These are phyloP conservation scores for Propithecus perrieri DNA, from an alignment of 2,797 vertebrate species.

Conservation along the genomic window DNA sequence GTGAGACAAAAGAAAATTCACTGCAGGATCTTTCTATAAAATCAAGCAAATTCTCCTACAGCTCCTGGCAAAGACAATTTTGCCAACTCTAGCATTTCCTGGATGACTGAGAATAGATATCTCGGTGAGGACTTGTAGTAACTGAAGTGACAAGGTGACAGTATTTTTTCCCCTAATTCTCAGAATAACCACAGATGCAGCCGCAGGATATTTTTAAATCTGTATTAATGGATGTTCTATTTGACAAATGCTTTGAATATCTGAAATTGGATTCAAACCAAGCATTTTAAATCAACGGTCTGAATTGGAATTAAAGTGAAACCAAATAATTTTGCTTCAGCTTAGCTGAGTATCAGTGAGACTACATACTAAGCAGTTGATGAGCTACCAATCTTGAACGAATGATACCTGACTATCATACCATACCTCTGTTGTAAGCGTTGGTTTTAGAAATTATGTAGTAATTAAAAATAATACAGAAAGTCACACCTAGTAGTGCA, in stretches of 20 bases:
- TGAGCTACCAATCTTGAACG: neutral
- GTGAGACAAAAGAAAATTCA: neutral
- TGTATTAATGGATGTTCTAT: neutral
- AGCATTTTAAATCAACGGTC: neutral
- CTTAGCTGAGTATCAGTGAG: neutral
- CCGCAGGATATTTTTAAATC: neutral
- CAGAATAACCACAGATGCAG: neutral
- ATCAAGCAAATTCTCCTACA: neutral
- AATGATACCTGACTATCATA: neutral
- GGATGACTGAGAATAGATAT: neutral
- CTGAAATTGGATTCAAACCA: conserved; percentile 1
- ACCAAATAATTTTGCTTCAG: neutral
- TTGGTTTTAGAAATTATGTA: neutral
- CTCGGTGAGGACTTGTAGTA: neutral
- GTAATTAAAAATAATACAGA: neutral
- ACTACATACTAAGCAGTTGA: neutral
- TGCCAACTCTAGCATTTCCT: neutral
- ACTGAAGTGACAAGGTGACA: conserved; percentile 4
- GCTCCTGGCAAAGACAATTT: neutral
- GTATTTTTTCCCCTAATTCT: neutral
- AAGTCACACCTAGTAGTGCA: neutral
- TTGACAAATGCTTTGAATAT: neutral
- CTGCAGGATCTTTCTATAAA: neutral
- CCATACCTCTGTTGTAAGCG: neutral
- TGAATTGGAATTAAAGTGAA: conserved; percentile 15